A percentile compares a stretch with the other conserved stretches of the same genome.
These are phyloP conservation scores for Trematocara zebra DNA, from an alignment of 2,113 vertebrate species.

Conservation along the genomic window DNA sequence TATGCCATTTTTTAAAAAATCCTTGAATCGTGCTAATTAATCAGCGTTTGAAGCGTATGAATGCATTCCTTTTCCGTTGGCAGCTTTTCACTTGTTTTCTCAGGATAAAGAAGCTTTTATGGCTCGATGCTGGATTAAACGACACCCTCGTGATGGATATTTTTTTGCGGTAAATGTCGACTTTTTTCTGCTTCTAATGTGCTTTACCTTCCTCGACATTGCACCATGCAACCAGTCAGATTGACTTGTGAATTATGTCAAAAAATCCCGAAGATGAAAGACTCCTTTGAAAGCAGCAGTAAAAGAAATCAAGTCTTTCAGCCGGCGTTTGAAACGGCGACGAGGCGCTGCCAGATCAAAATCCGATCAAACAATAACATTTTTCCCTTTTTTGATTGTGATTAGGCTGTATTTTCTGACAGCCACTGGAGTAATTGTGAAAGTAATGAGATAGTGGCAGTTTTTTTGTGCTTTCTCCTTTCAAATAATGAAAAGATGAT, in stretches of 20 bases:
- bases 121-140: slow-evolving; percentile 39
- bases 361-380: slow-evolving; percentile 66
- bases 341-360: slow-evolving; percentile 50
- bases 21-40: slow-evolving; percentile 42
- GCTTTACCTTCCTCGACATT: slow-evolving; percentile 52
- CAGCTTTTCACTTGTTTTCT: not conserved
- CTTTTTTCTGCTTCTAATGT: slow-evolving; percentile 46
- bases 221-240: slow-evolving; percentile 41
- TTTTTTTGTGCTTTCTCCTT: not conserved
- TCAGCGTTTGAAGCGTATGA: slow-evolving; percentile 12
- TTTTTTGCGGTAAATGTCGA: slow-evolving; percentile 38
- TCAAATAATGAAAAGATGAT: slow-evolving; percentile 52
- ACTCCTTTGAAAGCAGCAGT: slow-evolving; percentile 56
- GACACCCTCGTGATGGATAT: slow-evolving; percentile 19
- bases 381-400: slow-evolving; percentile 57
- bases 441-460: slow-evolving; percentile 59
- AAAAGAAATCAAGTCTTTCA: slow-evolving; percentile 52
- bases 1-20: not conserved
- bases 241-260: slow-evolving; percentile 56
- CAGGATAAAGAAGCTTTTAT: slow-evolving; percentile 31
- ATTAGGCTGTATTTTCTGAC: slow-evolving; percentile 64
- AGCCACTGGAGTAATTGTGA: slow-evolving; percentile 65
- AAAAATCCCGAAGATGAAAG: slow-evolving; percentile 65
- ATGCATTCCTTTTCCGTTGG: not conserved
- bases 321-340: slow-evolving; percentile 27